Evolutionary conservation across 1,140 invertebrate genomes (phyloP).

Genomic region (Pogonus chalceus): DNA sequence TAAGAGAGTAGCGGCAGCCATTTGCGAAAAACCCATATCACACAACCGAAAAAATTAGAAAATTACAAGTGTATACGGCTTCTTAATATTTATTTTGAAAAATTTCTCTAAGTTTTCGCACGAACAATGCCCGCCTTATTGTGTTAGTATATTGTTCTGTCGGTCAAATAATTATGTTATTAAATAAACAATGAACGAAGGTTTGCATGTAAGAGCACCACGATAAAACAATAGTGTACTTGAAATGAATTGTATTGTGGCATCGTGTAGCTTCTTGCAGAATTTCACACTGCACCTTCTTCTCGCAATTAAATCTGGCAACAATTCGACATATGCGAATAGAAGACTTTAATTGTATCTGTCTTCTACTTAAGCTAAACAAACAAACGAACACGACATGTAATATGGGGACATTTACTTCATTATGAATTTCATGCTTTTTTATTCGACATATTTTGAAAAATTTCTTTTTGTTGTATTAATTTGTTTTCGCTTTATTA

Average conservation of each 20-base stretch:
- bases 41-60: neutral
- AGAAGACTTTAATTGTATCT: no score
- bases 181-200: neutral
- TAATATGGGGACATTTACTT: no score
- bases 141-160: conserved; percentile 5
- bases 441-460: no score
- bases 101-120: neutral
- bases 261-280: neutral
- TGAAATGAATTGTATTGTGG: conserved; percentile 1
- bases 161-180: conserved; percentile 6
- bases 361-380: no score
- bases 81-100: neutral
- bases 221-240: neutral
- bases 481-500: no score
- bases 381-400: no score
- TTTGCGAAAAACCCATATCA: neutral
- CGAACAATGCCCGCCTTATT: neutral
- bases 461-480: no score
- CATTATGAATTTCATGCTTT: no score
- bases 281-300: neutral
- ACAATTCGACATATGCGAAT: conserved; percentile 3
- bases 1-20: neutral
- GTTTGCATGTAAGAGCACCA: neutral
- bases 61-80: neutral
- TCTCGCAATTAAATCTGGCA: neutral